Evolutionary conservation across 2,797 vertebrate genomes (phyloP).

Genomic region (Leucoraja ocellata): DNA sequence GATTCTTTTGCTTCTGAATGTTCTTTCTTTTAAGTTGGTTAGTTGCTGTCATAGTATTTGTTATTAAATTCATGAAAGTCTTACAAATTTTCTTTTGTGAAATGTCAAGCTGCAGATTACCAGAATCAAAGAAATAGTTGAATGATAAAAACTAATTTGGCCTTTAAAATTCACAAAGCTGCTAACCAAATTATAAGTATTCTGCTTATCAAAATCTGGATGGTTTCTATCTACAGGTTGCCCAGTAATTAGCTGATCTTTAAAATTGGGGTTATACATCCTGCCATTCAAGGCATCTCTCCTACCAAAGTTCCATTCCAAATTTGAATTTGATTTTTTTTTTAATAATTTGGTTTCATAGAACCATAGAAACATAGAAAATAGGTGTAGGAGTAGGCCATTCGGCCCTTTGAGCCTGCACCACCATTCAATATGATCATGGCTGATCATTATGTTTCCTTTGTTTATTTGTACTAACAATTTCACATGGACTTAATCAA

Average conservation of each 20-base stretch:
- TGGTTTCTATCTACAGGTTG: neutral
- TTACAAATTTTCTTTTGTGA: neutral
- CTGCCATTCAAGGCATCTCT: neutral
- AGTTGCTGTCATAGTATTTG: neutral
- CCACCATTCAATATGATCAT: too few relatives aligned
- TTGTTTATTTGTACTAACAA: neutral
- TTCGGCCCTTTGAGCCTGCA: too few relatives aligned
- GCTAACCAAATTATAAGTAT: neutral
- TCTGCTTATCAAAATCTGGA: neutral
- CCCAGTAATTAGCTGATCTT: neutral
- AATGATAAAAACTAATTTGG: neutral
- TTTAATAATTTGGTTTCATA: neutral
- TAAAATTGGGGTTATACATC: neutral
- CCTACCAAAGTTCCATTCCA: neutral
- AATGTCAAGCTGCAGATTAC: neutral
- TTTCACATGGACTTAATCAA: neutral
- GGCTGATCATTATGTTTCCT: neutral
- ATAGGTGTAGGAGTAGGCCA: too few relatives aligned
- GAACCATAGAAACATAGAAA: too few relatives aligned
- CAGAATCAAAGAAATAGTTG: neutral
- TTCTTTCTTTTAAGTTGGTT: neutral
- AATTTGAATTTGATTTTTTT: neutral
- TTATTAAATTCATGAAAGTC: neutral
- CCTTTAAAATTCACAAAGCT: neutral
- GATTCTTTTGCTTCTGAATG: neutral